phyloP scores from a whole-genome alignment of 2,113 vertebrate species.

The Grus americana region DNA sequence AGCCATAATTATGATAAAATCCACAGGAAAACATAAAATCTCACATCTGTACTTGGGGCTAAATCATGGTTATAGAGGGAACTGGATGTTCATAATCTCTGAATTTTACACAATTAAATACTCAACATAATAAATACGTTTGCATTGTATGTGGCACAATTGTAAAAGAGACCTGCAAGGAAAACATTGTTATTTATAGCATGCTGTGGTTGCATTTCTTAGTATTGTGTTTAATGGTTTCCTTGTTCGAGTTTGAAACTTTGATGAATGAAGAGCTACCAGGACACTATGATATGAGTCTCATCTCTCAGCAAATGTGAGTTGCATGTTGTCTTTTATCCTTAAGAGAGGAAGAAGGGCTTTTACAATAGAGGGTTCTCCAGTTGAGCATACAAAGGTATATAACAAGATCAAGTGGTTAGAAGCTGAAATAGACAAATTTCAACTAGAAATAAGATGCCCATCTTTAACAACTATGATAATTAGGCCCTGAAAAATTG shows the following conservation, averaged over 20 bases:
- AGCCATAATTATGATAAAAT: background rate
- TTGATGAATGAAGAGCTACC: background rate
- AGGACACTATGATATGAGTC: background rate
- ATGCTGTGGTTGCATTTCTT: background rate
- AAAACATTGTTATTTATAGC: background rate
- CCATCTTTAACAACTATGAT: background rate
- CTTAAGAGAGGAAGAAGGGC: background rate
- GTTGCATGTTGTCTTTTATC: background rate
- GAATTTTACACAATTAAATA: background rate
- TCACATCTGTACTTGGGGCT: background rate
- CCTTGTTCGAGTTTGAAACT: background rate
- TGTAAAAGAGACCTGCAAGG: background rate
- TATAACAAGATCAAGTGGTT: background rate
- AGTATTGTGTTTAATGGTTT: background rate
- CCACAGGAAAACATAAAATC: background rate
- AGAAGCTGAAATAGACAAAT: background rate
- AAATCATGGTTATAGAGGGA: background rate
- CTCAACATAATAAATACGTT: background rate
- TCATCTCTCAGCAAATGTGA: background rate
- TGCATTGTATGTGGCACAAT: background rate
- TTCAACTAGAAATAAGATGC: background rate
- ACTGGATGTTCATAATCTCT: background rate
- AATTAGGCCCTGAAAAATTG: conserved; percentile 5
- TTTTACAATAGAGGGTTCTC: background rate
- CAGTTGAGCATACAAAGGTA: background rate